Conservation (phyloP, 2,888 invertebrate genomes). For the Spatulosminthurus flaviceps region DNA sequence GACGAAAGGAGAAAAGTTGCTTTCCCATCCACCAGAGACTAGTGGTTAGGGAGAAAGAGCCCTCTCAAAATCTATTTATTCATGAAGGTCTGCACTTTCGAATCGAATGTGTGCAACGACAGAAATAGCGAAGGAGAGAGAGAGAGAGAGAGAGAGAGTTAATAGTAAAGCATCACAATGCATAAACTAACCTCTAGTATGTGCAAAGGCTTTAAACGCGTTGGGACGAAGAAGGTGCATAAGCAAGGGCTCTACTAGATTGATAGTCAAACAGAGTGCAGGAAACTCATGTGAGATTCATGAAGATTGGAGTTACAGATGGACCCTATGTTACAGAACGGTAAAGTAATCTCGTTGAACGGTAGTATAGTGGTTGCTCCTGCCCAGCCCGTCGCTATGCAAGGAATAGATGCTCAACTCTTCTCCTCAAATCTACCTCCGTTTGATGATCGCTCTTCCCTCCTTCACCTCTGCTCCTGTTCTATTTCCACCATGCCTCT, state of each 20-base stretch:
- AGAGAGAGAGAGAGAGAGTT: constrained; percentile 31
- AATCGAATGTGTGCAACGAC: constrained; percentile 3
- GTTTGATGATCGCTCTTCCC: constrained; percentile 3
- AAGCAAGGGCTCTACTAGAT: neutral
- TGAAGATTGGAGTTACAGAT: constrained; percentile 46
- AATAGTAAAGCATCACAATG: neutral
- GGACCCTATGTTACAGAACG: constrained; percentile 23
- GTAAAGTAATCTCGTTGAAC: neutral
- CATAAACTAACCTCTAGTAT: neutral
- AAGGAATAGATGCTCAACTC: neutral
- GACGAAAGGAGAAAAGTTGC: neutral
- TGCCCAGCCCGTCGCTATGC: no score
- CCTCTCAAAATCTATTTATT: constrained; percentile 27
- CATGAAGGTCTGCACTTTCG: neutral
- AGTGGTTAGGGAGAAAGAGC: constrained; percentile 22
- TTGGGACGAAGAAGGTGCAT: neutral
- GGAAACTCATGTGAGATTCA: constrained; percentile 51
- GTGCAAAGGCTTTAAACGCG: neutral
- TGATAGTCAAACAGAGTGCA: constrained; percentile 45
- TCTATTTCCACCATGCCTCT: constrained; percentile 6
- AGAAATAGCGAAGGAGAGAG: neutral
- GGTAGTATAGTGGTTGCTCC: neutral
- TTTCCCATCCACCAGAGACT: constrained; percentile 19
- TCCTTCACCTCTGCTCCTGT: neutral
- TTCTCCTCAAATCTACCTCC: constrained; percentile 25